Evolutionary conservation across 2,113 vertebrate species (phyloP), one percentile per base, ranked within the genome.

Genomic region (Leiothrix lutea): DNA sequence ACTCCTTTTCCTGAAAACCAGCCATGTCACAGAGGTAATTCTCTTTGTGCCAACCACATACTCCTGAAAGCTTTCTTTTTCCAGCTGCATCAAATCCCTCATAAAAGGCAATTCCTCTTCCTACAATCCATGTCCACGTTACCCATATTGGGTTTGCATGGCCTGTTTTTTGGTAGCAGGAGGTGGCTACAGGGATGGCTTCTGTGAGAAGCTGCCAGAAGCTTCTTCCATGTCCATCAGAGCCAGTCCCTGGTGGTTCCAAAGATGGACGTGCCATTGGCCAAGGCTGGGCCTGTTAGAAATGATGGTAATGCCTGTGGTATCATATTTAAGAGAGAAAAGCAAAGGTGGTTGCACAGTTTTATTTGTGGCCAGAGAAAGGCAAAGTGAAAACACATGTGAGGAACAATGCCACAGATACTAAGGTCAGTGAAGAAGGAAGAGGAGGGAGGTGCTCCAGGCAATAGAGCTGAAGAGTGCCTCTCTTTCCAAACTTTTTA

Each of bases 111-210:
- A 42, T 4, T 54, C 26, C 12, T 84, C 36, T 62, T 78, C 35
- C 82, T 50, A 47, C 50, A 92, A 17, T 6, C 17, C 18, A 53
- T 1, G 0, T 18, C 5, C 17, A 47, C 0, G 0, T 67, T 54
- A 73, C 20, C 20, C 26, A 20, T 21, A 85, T 11, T 21, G 42
- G 25, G 31, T 66, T 75, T 57, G 44, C 31, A 29, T 21, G 44
- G 51, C 42, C 50, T 57, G 29, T 19, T 57, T 50, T 50, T 35
- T 35, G 35, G 12, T 29, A 48, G 35, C 2, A 1, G 29, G 13
- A 36, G 8, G 11, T 5, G 17, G 40, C 28, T 47, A 54, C n/a
- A 33, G 19, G 9, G 12, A 16, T 57, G 29, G 15, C 42, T 85
- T 48, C 53, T 42, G 10, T 65, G 35, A 42, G 29, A 65, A 74